Evolutionary conservation across 2,797 vertebrate species (phyloP), one percentile per base, ranked within the genome.

Genomic region (Aplochiton taeniatus): DNA sequence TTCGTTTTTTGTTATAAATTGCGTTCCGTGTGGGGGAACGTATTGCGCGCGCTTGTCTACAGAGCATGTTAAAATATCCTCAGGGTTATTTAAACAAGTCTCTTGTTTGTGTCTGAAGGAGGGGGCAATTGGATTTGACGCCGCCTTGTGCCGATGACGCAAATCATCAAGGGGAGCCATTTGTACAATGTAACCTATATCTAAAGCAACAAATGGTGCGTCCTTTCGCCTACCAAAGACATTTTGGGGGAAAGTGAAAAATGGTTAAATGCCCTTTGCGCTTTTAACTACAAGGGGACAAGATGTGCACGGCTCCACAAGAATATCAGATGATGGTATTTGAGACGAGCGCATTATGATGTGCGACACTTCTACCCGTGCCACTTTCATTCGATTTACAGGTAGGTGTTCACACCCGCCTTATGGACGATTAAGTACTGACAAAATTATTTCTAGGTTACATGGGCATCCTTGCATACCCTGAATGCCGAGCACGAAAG

Each of bases 101-200:
- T 31, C 31, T 31, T 31, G 3, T 31, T 31, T 31, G 6, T n/a
- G 31, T 31, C 31, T 31, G 31, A 31, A 54, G 19, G 17, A 2
- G 19, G 19, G 8, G 18, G 31, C 5, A 12, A 9, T 19, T 20
- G 18, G 65, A 69, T 69, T 58, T 76, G 79, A 86, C 86, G 81
- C 85, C 84, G 83, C 87, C 88, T 85, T 66, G 73, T 80, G 70
- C 66, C 82, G 89, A 86, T 90, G 83, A 90, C 81, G 82, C 81
- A 55, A 18, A 52, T 63, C 11, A 13, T 10, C 72, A 65, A 83
- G 77, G 72, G 81, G 81, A 89, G 86, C 84, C 80, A 83, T 86
- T 82, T 81, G 88, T 90, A 83, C 88, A 82, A 51, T 86, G 79
- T 80, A 81, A 80, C 80, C 77, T 79, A 82, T 58, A 75, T 57